These are phyloP conservation scores for Fregetta grallaria DNA, from an alignment of 2,113 vertebrate species.

Conservation along the genomic window DNA sequence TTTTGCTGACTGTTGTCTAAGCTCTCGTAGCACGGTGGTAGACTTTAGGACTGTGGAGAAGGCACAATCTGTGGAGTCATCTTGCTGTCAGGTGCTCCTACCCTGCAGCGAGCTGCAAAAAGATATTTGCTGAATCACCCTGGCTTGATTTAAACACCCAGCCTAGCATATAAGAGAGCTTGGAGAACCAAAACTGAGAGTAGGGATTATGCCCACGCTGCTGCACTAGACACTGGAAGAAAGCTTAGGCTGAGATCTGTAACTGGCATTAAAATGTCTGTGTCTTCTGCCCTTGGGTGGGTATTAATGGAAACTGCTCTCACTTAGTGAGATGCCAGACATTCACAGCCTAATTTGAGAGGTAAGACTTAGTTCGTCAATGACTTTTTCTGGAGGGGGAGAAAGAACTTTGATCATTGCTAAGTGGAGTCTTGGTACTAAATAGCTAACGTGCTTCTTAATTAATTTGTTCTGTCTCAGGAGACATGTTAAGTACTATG, in stretches of 20 bases:
- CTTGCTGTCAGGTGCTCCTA: conserved; percentile 16
- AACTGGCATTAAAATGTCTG: neutral
- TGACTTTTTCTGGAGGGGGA: neutral
- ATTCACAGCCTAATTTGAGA: neutral
- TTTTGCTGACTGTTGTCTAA: neutral
- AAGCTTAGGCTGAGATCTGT: neutral
- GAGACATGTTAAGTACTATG: neutral
- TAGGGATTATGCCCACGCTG: neutral
- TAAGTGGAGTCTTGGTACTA: neutral
- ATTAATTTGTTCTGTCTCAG: neutral
- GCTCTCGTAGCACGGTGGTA: fast-evolving
- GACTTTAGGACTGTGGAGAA: neutral
- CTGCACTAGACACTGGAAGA: neutral
- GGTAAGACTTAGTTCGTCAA: neutral
- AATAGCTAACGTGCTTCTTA: neutral
- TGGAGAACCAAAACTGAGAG: neutral
- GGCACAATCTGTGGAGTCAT: conserved; percentile 37
- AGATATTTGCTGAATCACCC: conserved; percentile 42
- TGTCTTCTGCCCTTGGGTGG: conserved; percentile 20
- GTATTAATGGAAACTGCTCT: conserved; percentile 38
- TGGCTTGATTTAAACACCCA: neutral
- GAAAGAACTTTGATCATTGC: conserved; percentile 11
- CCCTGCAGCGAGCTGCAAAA: conserved; percentile 7
- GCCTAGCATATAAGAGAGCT: neutral
- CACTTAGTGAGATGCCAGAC: neutral